phyloP scores from a whole-genome alignment of 2,113 vertebrate species.

The Rhea americana region DNA sequence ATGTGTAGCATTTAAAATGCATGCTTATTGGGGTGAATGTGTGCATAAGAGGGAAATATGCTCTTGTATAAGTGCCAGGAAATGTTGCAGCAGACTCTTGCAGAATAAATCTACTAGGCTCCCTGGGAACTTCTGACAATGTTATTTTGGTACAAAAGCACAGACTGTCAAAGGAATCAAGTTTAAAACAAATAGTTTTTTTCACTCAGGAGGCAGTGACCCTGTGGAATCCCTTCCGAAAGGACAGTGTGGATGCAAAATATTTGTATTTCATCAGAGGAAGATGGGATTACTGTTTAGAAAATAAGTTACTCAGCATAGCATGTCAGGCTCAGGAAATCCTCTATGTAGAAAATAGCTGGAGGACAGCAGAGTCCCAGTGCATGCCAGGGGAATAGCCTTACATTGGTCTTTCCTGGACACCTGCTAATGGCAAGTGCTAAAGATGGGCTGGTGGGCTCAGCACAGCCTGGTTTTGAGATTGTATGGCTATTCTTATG shows the following conservation, averaged over 20 bases:
- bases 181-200: not conserved
- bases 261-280: not conserved
- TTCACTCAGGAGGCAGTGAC: not conserved
- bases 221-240: not conserved
- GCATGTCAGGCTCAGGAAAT: not conserved
- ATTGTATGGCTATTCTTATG: not conserved
- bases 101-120: not conserved
- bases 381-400: too few species aligned
- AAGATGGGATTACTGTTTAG: not conserved
- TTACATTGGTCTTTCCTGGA: not conserved
- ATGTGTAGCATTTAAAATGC: not conserved
- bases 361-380: not conserved
- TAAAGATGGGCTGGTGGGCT: not conserved
- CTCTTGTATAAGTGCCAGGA: not conserved
- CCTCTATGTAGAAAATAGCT: not conserved
- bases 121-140: not conserved
- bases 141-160: not conserved
- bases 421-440: not conserved
- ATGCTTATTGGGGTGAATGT: not conserved
- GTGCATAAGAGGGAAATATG: not conserved
- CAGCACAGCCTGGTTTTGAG: rapidly evolving
- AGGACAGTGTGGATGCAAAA: not conserved
- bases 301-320: not conserved
- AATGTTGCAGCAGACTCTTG: not conserved
- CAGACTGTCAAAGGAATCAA: not conserved